Percentiles rank a stretch among this genome's conserved stretches.
Evolutionary conservation across 2,797 vertebrate genomes (phyloP).

Genomic region (Perodicticus potto): DNA sequence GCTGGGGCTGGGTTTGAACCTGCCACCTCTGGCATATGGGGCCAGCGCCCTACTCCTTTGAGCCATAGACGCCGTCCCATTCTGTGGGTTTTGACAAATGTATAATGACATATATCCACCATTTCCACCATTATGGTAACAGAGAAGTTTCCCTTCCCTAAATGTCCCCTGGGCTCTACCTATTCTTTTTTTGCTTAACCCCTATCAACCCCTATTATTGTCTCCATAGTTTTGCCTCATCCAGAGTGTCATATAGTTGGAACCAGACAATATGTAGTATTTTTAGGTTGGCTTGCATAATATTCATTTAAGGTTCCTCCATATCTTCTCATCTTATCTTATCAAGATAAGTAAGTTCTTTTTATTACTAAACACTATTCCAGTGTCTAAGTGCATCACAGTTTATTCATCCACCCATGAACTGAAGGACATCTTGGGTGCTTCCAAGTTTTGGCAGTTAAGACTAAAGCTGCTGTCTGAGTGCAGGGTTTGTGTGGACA

Average conservation of each 20-base stretch:
- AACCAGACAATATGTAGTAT: background rate
- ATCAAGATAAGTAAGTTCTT: background rate
- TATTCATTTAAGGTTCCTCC: background rate
- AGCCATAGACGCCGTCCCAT: too few species aligned
- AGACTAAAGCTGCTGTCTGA: background rate
- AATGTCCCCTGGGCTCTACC: too few species aligned
- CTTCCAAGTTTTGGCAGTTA: background rate
- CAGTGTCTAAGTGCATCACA: background rate
- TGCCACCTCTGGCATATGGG: too few species aligned
- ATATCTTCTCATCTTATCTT: background rate
- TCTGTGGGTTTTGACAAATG: background rate
- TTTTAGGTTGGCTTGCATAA: background rate
- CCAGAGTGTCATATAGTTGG: background rate
- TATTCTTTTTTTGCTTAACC: background rate
- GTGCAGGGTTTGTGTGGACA: slow-evolving; percentile 2
- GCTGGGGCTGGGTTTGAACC: too few species aligned
- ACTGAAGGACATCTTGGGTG: background rate
- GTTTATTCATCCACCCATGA: background rate
- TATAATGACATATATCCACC: background rate
- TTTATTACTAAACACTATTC: background rate
- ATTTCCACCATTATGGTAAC: background rate
- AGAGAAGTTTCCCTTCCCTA: background rate
- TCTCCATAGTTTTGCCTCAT: background rate
- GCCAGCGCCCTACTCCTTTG: too few species aligned
- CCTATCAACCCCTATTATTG: background rate